These are phyloP conservation scores for Cottoperca gobio DNA, from an alignment of 2,797 vertebrate species.

Conservation along the genomic window DNA sequence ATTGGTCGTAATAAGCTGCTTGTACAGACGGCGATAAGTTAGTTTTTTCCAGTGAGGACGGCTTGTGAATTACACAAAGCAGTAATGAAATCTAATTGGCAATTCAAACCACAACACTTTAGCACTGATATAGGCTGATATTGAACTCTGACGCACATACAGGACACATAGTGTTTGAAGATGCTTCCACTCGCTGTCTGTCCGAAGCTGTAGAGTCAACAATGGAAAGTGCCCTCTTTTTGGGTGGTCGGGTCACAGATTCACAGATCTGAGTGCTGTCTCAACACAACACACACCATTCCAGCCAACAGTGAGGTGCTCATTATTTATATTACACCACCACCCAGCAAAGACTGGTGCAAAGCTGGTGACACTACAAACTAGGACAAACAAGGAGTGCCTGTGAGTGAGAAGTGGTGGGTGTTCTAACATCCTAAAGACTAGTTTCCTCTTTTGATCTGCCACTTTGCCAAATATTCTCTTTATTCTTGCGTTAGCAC, in stretches of 20 bases:
- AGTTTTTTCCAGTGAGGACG: too few relatives aligned
- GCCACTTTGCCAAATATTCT: constrained; percentile 63
- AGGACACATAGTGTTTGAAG: neutral
- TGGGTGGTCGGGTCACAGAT: constrained; percentile 29
- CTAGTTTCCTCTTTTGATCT: constrained; percentile 49
- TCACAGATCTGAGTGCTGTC: constrained; percentile 29
- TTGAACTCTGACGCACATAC: constrained; percentile 2
- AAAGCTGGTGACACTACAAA: constrained; percentile 50
- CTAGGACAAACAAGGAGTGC: constrained; percentile 31
- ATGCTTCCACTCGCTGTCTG: neutral
- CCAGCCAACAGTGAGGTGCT: constrained; percentile 33
- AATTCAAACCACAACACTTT: constrained; percentile 16
- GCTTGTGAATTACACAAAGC: constrained; percentile 1
- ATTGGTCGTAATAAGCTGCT: too few relatives aligned
- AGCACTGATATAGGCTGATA: constrained; percentile 7
- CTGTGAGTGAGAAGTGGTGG: constrained; percentile 27
- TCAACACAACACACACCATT: constrained; percentile 33
- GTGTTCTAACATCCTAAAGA: constrained; percentile 45
- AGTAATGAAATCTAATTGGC: constrained; percentile 27
- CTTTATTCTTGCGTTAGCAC: constrained; percentile 58
- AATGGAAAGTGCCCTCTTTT: constrained; percentile 19
- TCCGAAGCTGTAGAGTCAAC: constrained; percentile 6
- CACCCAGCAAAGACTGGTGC: constrained; percentile 26
- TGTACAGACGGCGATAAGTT: too few relatives aligned
- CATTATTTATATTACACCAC: constrained; percentile 55